phyloP scores from a whole-genome alignment of 2,888 invertebrate species.

The Napeogenes sylphis region DNA sequence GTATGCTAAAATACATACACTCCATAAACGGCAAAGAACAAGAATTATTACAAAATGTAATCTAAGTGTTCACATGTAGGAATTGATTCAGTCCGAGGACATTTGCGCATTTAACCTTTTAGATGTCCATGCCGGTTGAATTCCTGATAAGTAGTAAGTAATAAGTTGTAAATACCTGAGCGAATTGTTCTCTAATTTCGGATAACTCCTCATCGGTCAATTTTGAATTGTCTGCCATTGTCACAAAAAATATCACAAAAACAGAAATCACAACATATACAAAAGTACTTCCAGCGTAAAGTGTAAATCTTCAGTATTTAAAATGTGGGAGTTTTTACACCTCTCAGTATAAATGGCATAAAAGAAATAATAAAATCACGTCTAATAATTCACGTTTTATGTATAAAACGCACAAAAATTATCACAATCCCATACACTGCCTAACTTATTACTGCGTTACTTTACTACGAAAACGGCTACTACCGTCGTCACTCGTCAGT shows the following conservation, averaged over 20 bases:
- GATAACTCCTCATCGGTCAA: slow-evolving; percentile 83
- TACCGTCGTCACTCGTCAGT: slow-evolving; percentile 16
- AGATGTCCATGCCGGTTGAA: slow-evolving; percentile 12
- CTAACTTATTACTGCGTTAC: slow-evolving; percentile 25
- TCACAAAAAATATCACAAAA: slow-evolving; percentile 62
- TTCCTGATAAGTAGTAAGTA: slow-evolving; percentile 2
- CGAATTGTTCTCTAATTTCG: slow-evolving; percentile 87
- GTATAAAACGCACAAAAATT: slow-evolving; percentile 31
- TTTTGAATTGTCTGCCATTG: slow-evolving; percentile 75
- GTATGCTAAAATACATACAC: slow-evolving; percentile 30
- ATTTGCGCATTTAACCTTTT: slow-evolving; percentile 13
- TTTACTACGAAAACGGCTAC: slow-evolving; percentile 28
- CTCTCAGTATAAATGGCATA: slow-evolving; percentile 40
- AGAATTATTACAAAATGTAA: slow-evolving; percentile 28
- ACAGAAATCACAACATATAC: slow-evolving; percentile 63
- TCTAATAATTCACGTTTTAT: slow-evolving; percentile 34
- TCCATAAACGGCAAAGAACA: slow-evolving; percentile 30
- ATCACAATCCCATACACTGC: slow-evolving; percentile 31
- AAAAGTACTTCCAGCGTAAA: slow-evolving; percentile 36
- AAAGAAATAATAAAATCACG: slow-evolving; percentile 42
- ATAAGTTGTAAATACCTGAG: slow-evolving; percentile 73
- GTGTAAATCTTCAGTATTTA: slow-evolving; percentile 41
- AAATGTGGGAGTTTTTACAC: slow-evolving; percentile 33
- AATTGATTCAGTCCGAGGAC: slow-evolving; percentile 7
- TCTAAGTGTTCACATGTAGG: slow-evolving; percentile 5